phyloP scores from a whole-genome alignment of 2,113 vertebrate species.

The Zootoca vivipara region DNA sequence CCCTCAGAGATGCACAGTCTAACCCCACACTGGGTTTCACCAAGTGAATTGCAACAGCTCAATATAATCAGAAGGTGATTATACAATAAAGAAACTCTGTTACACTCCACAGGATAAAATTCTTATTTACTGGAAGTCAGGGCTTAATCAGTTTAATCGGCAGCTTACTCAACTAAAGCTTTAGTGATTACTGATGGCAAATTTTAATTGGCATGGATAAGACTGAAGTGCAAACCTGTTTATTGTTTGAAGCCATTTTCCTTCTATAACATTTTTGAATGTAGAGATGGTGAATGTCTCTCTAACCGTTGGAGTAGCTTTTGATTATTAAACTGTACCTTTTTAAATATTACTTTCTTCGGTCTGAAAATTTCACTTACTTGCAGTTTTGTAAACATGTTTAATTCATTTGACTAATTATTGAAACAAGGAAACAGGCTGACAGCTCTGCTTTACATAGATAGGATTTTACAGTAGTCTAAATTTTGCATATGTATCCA shows the following conservation, averaged over 20 bases:
- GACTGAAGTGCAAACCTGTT: not conserved
- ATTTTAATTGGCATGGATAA: not conserved
- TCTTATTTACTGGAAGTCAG: not conserved
- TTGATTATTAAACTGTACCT: not conserved
- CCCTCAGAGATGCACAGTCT: not conserved
- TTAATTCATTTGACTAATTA: not conserved
- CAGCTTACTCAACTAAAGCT: not conserved
- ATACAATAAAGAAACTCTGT: not conserved
- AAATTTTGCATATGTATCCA: no score
- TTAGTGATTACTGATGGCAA: not conserved
- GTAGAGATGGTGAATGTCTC: not conserved
- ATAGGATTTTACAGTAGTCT: no score
- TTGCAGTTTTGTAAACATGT: not conserved
- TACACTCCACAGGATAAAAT: not conserved
- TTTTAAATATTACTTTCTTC: not conserved
- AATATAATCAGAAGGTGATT: not conserved
- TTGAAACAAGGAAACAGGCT: not conserved
- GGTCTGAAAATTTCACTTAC: not conserved
- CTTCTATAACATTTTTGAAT: not conserved
- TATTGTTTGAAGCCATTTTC: not conserved
- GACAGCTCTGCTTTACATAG: no score
- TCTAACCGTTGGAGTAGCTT: not conserved
- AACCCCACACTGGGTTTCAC: not conserved
- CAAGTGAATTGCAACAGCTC: not conserved
- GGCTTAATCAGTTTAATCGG: not conserved